A percentile compares a stretch with the other conserved stretches of the same genome.
phyloP scores from a whole-genome alignment of 2,797 vertebrate species.

The Myiotriccus ornatus region DNA sequence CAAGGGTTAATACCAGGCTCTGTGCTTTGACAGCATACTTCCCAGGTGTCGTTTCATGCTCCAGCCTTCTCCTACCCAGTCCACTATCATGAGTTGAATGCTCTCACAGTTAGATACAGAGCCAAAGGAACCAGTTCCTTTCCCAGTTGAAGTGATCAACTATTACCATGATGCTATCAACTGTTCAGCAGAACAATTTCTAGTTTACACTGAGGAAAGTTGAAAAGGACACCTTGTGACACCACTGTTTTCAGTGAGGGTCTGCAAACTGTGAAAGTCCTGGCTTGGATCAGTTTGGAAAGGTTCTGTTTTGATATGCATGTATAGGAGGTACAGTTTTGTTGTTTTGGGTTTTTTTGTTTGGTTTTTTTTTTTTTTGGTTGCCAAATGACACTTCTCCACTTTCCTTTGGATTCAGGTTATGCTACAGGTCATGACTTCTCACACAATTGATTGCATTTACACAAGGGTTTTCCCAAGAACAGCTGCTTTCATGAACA shows the following conservation, averaged over 20 bases:
- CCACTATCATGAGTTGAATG: neutral
- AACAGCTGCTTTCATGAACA: neutral
- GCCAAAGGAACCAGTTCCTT: neutral
- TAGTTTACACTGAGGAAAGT: neutral
- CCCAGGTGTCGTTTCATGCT: neutral
- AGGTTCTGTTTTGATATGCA: neutral
- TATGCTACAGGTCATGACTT: neutral
- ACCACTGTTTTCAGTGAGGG: neutral
- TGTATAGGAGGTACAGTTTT: neutral
- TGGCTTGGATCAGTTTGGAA: neutral
- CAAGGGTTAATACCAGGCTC: neutral
- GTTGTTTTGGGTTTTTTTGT: too few species aligned
- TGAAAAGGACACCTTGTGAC: neutral
- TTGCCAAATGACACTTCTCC: neutral
- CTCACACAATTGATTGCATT: neutral
- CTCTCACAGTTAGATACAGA: neutral
- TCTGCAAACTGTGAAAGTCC: neutral
- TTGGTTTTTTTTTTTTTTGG: neutral
- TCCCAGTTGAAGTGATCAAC: neutral
- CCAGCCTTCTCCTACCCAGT: neutral
- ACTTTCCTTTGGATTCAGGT: neutral
- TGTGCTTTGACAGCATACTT: neutral
- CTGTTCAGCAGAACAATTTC: neutral
- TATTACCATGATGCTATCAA: accelerated
- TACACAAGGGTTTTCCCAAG: neutral